phyloP scores from a whole-genome alignment of 2,113 vertebrate species.

The Climacteris rufus region DNA sequence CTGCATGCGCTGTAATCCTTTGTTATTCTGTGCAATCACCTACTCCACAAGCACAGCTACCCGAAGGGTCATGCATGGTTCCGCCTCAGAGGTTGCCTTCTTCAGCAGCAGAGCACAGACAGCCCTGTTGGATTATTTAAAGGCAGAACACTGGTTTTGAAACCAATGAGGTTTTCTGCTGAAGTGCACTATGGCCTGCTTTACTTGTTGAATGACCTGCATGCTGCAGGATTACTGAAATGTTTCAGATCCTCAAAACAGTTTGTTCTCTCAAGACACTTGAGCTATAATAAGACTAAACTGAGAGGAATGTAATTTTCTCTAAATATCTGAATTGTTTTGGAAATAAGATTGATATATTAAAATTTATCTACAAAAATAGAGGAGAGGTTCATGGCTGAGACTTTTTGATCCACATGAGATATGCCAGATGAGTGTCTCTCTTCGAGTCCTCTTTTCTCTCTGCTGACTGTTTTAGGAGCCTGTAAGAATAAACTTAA shows the following conservation, averaged over 20 bases:
- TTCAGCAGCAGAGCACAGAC: accelerated
- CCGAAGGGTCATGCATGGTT: not conserved
- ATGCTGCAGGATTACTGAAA: not conserved
- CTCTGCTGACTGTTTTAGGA: not conserved
- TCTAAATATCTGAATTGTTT: not conserved
- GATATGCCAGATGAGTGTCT: not conserved
- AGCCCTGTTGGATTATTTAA: not conserved
- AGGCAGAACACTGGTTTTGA: not conserved
- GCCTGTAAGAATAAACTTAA: not conserved
- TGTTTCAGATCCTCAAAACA: not conserved
- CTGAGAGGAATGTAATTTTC: not conserved
- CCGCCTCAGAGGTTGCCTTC: not conserved
- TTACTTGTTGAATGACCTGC: not conserved
- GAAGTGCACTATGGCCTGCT: not conserved
- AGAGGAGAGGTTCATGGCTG: not conserved
- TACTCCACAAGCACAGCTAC: not conserved
- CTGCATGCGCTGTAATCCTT: not conserved
- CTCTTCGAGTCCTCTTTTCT: not conserved
- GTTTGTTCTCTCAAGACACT: not conserved
- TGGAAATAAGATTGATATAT: not conserved
- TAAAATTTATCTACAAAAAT: not conserved
- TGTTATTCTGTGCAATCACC: not conserved
- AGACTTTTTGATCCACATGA: not conserved
- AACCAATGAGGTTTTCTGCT: not conserved
- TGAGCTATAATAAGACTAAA: not conserved